A percentile compares a stretch with the other conserved stretches of the same genome.
Evolutionary conservation across 1,140 invertebrate genomes (phyloP).

Genomic region (Heliconius hermathena): DNA sequence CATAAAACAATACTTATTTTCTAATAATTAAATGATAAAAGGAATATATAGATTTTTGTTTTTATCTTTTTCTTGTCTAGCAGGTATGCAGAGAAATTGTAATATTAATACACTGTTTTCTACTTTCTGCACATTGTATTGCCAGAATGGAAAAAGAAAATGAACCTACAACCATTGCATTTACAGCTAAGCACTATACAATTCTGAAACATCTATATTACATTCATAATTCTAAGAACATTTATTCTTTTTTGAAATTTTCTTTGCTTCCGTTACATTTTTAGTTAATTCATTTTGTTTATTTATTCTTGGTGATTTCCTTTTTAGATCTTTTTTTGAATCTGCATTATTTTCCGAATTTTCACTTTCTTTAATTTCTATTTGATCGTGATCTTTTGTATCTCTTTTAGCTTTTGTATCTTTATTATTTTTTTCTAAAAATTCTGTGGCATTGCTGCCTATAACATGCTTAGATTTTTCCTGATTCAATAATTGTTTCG

Average conservation of each 20-base stretch:
- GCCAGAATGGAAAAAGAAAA: too few species aligned
- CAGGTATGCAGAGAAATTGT: too few species aligned
- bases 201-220: background rate
- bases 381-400: background rate
- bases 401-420: background rate
- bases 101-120: too few species aligned
- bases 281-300: slow-evolving; percentile 23
- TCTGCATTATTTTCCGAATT: background rate
- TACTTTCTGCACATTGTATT: too few species aligned
- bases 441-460: background rate
- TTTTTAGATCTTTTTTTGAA: slow-evolving; percentile 34
- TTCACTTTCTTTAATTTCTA: background rate
- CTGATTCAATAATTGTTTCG: background rate
- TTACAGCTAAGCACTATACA: too few species aligned
- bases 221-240: background rate
- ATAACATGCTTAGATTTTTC: background rate
- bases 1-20: background rate
- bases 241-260: slow-evolving; percentile 24
- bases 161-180: too few species aligned
- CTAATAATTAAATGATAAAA: slow-evolving; percentile 1
- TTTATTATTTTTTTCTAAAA: background rate
- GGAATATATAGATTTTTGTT: background rate
- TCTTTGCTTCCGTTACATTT: slow-evolving; percentile 31
- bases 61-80: too few species aligned
- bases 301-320: slow-evolving; percentile 51